Conservation (phyloP, 2,888 invertebrate species). For the Cacoxenus indagator region DNA sequence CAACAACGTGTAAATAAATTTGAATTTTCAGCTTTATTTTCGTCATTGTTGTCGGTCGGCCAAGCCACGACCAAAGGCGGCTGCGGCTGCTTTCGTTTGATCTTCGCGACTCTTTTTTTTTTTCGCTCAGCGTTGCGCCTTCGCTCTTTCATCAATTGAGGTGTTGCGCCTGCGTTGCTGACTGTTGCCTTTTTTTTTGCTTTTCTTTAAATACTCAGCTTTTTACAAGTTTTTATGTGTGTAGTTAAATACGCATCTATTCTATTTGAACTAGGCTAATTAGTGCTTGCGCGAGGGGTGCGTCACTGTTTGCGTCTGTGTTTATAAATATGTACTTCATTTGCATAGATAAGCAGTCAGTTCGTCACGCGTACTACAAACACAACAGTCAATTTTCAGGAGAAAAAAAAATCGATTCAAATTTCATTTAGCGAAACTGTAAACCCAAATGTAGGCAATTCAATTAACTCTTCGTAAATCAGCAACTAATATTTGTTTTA, state of each 20-base stretch:
- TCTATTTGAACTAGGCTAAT: conserved; percentile 4
- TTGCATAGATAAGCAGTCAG: not conserved
- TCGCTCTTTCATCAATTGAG: too few species aligned
- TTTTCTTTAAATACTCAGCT: too few species aligned
- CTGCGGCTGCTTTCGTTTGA: too few species aligned
- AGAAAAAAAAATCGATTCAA: not conserved
- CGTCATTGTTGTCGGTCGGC: not conserved
- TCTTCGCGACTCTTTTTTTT: too few species aligned
- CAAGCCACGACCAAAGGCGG: too few species aligned
- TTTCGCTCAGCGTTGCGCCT: too few species aligned
- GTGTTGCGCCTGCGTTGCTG: too few species aligned
- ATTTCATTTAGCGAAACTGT: conserved; percentile 5
- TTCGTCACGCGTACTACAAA: not conserved
- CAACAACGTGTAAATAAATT: conserved; percentile 65
- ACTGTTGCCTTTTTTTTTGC: too few species aligned
- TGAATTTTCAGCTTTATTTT: conserved; percentile 65
- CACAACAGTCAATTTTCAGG: not conserved
- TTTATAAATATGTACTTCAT: not conserved
- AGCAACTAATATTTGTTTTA: conserved; percentile 31
- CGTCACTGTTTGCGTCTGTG: not conserved
- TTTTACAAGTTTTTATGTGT: conserved; percentile 5
- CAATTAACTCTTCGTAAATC: conserved; percentile 52
- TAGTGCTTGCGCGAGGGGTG: conserved; percentile 11
- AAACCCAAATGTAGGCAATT: conserved; percentile 49
- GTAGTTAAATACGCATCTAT: not conserved